Evolutionary conservation across 2,113 vertebrate genomes (phyloP).

Genomic region (Coptodon rendalli): DNA sequence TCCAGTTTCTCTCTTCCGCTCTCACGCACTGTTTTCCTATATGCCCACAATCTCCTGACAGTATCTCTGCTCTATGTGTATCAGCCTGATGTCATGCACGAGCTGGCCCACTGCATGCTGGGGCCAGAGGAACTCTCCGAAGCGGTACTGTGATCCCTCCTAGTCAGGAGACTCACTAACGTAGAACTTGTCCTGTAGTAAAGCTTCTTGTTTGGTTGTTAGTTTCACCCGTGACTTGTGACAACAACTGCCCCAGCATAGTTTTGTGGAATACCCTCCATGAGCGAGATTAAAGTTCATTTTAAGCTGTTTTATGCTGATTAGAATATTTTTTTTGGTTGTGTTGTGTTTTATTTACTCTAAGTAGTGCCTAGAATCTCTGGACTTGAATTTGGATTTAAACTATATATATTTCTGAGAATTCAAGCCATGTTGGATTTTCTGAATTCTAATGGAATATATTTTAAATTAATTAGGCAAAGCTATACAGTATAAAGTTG

Average conservation of each 20-base stretch:
- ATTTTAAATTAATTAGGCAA: not conserved
- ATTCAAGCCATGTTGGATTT: not conserved
- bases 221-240: not conserved
- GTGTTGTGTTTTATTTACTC: not conserved
- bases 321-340: not conserved
- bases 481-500: not conserved
- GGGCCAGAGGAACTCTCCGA: conserved; percentile 72
- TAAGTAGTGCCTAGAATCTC: not conserved
- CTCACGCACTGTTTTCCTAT: conserved; percentile 7
- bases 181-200: not conserved
- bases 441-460: not conserved
- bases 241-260: not conserved
- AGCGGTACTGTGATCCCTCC: conserved; percentile 72
- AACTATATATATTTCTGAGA: not conserved
- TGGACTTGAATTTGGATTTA: not conserved
- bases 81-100: conserved; percentile 80
- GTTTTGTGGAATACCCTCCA: not conserved
- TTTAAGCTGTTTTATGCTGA: not conserved
- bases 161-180: not conserved
- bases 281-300: not conserved
- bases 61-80: conserved; percentile 31
- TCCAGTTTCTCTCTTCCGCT: conserved; percentile 1
- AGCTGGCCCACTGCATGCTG: conserved; percentile 79
- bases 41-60: conserved; percentile 1
- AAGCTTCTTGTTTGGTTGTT: not conserved